Evolutionary conservation across 2,888 invertebrate species (phyloP), one percentile per base, ranked within the genome.

Genomic region (Kuschelorhynchus macadamiae): DNA sequence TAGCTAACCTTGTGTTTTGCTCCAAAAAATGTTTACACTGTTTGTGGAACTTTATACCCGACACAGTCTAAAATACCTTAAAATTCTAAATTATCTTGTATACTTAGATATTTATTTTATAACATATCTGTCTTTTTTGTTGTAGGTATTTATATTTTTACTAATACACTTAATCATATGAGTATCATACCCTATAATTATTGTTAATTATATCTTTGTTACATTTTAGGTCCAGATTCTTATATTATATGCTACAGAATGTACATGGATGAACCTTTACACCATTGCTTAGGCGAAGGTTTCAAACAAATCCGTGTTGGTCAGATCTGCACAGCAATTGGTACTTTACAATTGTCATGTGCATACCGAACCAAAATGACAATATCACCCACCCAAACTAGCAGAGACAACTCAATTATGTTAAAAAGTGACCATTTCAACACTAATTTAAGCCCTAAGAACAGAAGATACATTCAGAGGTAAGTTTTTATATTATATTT

Each of bases 291-390:
- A 78, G 96, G 95, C 71, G 94, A 95, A 76, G 93, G 92, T 62
- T 90, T 89, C 77, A 93, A 94, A 81, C 88, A 90, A 72, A 88
- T 92, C 33, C 89, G 91, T 81, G 91, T 97, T 39, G 97, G 97
- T 9, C 92, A 94, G 78, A 88, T 97, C 5, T 90, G 91, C 74
- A 96, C 96, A 11, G 94, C 95, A 0, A 64, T 71, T 11, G 97
- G 97, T 5, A 93, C 92, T 1, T 85, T 97, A 59, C 88, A 90
- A 63, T 87, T 97, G 79, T 91, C 92, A 18, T 92, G 97, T 8
- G 90, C 92, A 5, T 97, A 96, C 82, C 89, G 97, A 73, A 96
- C 96, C 0, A 94, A 96, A 84, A 92, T 97, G 90, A 92, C 95
- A 1, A 92, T 97, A 74, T 91, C 95, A 14, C 95, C 96, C 0